phyloP scores from a whole-genome alignment of 2,797 vertebrate genomes.

The Characodon lateralis region DNA sequence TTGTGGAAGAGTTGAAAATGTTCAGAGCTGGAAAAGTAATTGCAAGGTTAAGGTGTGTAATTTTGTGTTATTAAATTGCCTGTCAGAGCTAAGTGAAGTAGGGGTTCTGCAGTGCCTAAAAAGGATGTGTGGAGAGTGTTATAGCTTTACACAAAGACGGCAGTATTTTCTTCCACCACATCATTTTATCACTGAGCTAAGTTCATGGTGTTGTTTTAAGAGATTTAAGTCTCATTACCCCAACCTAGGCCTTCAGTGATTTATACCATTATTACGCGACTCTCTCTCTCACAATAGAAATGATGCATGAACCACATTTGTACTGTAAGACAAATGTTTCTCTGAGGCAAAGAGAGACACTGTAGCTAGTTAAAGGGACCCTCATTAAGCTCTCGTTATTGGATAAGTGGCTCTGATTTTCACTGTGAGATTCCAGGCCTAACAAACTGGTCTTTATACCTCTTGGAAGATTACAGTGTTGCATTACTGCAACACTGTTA shows the following conservation, averaged over 20 bases:
- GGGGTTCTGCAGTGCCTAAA: conserved; percentile 78
- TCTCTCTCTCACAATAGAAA: conserved; percentile 82
- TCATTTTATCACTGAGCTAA: conserved; percentile 82
- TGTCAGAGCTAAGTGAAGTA: conserved; percentile 83
- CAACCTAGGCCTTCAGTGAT: conserved; percentile 78
- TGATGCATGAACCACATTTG: conserved; percentile 85
- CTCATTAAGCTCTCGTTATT: conserved; percentile 85
- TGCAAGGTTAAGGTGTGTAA: conserved; percentile 83
- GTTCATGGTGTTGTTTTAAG: conserved; percentile 84
- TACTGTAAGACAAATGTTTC: conserved; percentile 84
- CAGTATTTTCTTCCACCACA: conserved; percentile 78
- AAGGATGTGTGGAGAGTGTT: conserved; percentile 75
- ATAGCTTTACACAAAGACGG: conserved; percentile 76
- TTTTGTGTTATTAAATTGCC: conserved; percentile 85
- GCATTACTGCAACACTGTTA: conserved; percentile 58
- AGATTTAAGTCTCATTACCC: conserved; percentile 83
- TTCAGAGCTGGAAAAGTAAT: conserved; percentile 84
- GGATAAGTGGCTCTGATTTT: conserved; percentile 86
- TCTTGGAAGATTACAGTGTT: conserved; percentile 75
- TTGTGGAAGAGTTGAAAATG: conserved; percentile 72
- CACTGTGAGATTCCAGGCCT: conserved; percentile 78
- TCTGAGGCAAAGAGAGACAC: conserved; percentile 78
- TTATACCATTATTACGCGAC: conserved; percentile 82
- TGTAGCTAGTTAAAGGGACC: conserved; percentile 81
- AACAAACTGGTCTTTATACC: conserved; percentile 81